Evolutionary conservation across 2,888 invertebrate genomes (phyloP), one percentile per base, ranked within the genome.

Genomic region (Spisula subtruncata): DNA sequence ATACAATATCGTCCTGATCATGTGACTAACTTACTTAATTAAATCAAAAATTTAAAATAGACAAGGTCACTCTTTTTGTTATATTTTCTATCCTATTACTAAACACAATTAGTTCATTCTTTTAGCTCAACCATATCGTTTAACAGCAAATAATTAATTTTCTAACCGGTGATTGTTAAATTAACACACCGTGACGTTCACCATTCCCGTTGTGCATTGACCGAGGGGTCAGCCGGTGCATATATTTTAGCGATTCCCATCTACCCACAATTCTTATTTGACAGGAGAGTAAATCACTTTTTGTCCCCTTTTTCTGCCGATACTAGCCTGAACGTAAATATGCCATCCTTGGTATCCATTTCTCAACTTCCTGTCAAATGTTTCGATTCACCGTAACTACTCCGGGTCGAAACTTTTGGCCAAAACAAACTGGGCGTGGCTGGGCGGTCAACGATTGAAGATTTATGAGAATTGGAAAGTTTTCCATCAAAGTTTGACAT

Each of bases 121-220:
- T 81, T 48, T 51, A 88, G 86, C 29, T 80, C 90, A 92, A 88
- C 60, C 48, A 29, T 92, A 92, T 92, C 90, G 75, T 87, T 84
- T 92, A 87, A 87, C 92, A 91, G 85, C 83, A 85, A 90, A 79
- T 92, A 92, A 92, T 92, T 92, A 91, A 90, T 92, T 92, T 83
- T 80, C 85, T 56, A 85, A 86, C 75, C 83, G 60, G 51, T 75
- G 66, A 89, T 82, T 85, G 83, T 82, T 82, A 87, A 82, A 81
- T 82, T 82, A 89, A 83, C 54, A 84, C 89, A 85, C 91, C 87
- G 86, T 88, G 88, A 91, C 86, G 88, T 89, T 89, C 90, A 51
- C 88, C 90, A 90, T 91, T 90, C 89, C 90, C 48, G 83, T 86
- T 89, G 91, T 83, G 90, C 91, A 89, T 60, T 92, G 92, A 92